Evolutionary conservation across 1,140 invertebrate species (phyloP).

Genomic region (Nephotettix cincticeps): DNA sequence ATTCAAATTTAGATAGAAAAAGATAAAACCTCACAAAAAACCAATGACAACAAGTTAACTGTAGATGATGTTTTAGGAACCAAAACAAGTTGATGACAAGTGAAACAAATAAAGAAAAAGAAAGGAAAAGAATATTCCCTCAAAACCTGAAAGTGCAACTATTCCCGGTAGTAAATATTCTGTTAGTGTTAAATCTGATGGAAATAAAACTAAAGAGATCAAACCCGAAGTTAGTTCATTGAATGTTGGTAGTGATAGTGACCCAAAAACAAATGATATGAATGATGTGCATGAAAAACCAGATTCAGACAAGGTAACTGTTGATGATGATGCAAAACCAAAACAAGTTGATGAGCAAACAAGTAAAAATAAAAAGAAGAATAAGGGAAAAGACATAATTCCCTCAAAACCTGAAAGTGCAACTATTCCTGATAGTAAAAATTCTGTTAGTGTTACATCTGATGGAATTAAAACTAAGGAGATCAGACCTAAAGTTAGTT

Average conservation of each 20-base stretch:
- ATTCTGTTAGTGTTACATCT: not conserved
- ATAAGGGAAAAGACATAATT: constrained; percentile 26
- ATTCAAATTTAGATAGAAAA: too few species aligned
- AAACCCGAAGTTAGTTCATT: too few species aligned
- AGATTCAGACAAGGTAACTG: too few species aligned
- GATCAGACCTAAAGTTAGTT: too few species aligned
- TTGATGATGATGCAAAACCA: not conserved
- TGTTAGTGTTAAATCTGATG: not conserved
- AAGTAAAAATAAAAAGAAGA: not conserved
- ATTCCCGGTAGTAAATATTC: not conserved
- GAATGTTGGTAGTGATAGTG: too few species aligned
- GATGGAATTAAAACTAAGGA: not conserved
- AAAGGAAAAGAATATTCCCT: constrained; percentile 20
- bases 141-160: not conserved
- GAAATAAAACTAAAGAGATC: not conserved
- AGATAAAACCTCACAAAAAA: too few species aligned
- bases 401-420: constrained; percentile 2
- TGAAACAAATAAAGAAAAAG: not conserved
- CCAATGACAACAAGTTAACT: too few species aligned
- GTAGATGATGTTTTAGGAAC: not conserved
- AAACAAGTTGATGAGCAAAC: too few species aligned
- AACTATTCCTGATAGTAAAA: not conserved
- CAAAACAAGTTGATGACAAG: too few species aligned
- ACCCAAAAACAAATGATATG: too few species aligned
- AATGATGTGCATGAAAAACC: too few species aligned